These are phyloP conservation scores for Sturmia bella DNA, from an alignment of 2,888 invertebrate genomes.

Conservation along the genomic window DNA sequence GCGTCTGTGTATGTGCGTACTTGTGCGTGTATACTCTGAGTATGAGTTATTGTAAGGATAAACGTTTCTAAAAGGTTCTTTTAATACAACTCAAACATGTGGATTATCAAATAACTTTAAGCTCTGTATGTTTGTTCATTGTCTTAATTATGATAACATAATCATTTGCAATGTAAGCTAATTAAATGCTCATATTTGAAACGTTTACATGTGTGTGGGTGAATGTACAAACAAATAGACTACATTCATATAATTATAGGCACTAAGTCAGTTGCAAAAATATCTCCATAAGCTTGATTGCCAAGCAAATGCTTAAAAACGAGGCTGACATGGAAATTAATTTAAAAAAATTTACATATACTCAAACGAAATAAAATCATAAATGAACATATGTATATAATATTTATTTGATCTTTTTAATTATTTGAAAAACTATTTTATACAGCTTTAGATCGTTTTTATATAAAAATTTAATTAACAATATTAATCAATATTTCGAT, in stretches of 20 bases:
- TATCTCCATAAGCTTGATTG: conserved; percentile 3
- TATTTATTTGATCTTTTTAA: too few species aligned
- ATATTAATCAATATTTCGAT: too few species aligned
- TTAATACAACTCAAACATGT: conserved; percentile 58
- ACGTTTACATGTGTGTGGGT: conserved; percentile 45
- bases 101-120: conserved; percentile 66
- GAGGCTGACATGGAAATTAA: not conserved
- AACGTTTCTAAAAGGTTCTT: conserved; percentile 45
- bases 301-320: conserved; percentile 12
- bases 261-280: conserved; percentile 36
- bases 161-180: conserved; percentile 69
- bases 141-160: conserved; percentile 69
- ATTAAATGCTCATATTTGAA: conserved; percentile 68
- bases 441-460: too few species aligned
- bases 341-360: not conserved
- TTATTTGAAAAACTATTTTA: too few species aligned
- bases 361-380: too few species aligned
- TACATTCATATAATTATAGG: conserved; percentile 20
- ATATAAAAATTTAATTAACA: too few species aligned
- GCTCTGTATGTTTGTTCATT: conserved; percentile 59
- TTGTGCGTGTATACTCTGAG: not conserved
- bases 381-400: too few species aligned
- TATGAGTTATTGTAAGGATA: conserved; percentile 38
- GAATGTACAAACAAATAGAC: conserved; percentile 40
- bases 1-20: not conserved